Evolutionary conservation across 1,140 invertebrate genomes (phyloP).

Genomic region (Drosophila erecta): DNA sequence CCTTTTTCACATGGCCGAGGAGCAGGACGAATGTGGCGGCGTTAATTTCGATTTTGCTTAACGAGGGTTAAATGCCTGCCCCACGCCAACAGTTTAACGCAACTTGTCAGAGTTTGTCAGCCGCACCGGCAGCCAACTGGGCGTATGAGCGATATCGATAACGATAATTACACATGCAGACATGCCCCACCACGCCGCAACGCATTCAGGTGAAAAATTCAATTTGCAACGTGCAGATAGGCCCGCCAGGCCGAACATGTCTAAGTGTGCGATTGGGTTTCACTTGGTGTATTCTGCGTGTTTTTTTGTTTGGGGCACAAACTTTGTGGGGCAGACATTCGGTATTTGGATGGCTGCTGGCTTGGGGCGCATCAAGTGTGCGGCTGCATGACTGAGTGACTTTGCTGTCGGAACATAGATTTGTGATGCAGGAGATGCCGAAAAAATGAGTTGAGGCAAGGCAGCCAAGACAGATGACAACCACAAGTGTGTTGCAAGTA

Average conservation of each 20-base stretch:
- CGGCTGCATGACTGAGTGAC: conserved; percentile 78
- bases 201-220: conserved; percentile 79
- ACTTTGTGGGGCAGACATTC: neutral
- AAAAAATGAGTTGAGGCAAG: conserved; percentile 25
- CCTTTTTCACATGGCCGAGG: conserved; percentile 64
- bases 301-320: neutral
- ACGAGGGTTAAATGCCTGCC: conserved; percentile 75
- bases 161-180: conserved; percentile 78
- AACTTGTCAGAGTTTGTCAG: conserved; percentile 54
- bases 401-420: conserved; percentile 70
- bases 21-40: conserved; percentile 57
- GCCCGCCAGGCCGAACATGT: conserved; percentile 45
- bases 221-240: conserved; percentile 65
- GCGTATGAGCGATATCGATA: conserved; percentile 81
- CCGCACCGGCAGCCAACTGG: conserved; percentile 47
- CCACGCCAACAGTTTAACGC: conserved; percentile 39
- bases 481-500: conserved; percentile 52
- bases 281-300: conserved; percentile 5
- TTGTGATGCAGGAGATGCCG: conserved; percentile 45
- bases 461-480: conserved; percentile 57
- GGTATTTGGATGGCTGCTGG: neutral
- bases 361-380: conserved; percentile 53
- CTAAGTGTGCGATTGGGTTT: conserved; percentile 61
- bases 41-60: conserved; percentile 83
- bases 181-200: conserved; percentile 10